Evolutionary conservation across 2,888 invertebrate species (phyloP), one percentile per base, ranked within the genome.

Genomic region (Mesochorus sp.): DNA sequence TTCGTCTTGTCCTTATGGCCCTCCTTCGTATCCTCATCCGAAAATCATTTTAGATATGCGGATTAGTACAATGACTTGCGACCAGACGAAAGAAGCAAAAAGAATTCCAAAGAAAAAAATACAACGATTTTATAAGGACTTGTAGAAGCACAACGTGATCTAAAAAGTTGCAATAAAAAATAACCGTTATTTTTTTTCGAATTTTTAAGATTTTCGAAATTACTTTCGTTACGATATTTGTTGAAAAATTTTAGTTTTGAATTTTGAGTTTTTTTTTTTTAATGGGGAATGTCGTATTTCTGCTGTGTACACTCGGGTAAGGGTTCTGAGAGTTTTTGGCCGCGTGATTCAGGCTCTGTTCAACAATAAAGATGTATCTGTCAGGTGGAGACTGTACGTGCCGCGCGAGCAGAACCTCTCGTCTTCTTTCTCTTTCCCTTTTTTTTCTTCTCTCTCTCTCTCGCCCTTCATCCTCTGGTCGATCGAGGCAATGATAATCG

Each of bases 341-440:
- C 61, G 71, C 34, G 71, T 71, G 71, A 71, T 71, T 71, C 71
- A 51, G 59, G 34, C 71, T 71, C 39, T 12, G 51, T 53, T 42
- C 74, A 71, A 78, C 78, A 81, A 83, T 83, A 82, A 83, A 83
- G 83, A 83, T 81, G 82, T 81, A 83, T 83, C 81, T 79, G 81
- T 82, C 82, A 79, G 82, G 80, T 59, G 49, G 68, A 34, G 12
- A 51, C 76, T 76, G 74, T 77, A 62, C 76, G 77, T 80, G 79
- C 64, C 64, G 74, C 74, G 53, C 47, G 57, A 42, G 21, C 39
- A 62, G 72, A 28, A 42, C 59, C 51, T 51, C 64, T 28, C 47
- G 47, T 51, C 39, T 55, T 68, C 57, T 66, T 53, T 28, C 74
- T 39, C 47, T 55, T 12, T 31, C 39, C 19, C 62, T 28, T 51